These are phyloP conservation scores for Cyanoramphus novaezelandiae DNA, from an alignment of 2,113 vertebrate species.

Conservation along the genomic window DNA sequence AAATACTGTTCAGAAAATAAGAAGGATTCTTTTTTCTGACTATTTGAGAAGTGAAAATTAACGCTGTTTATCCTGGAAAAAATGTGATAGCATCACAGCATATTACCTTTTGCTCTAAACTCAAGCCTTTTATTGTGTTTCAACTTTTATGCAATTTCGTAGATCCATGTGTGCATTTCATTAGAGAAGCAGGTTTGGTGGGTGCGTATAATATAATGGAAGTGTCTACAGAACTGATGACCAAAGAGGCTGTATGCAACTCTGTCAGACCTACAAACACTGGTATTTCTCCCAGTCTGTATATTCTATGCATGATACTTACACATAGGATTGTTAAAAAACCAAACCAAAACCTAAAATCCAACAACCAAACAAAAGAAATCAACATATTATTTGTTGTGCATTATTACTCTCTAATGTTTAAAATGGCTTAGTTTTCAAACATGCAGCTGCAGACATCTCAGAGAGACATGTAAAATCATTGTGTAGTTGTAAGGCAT, in stretches of 20 bases:
- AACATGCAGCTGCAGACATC: not conserved
- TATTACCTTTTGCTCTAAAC: not conserved
- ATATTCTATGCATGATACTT: not conserved
- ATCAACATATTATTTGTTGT: not conserved
- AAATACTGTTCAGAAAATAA: constrained; percentile 7
- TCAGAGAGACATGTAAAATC: rapidly evolving
- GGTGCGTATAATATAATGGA: not conserved
- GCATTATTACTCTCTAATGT: not conserved
- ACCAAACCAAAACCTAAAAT: not conserved
- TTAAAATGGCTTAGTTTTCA: not conserved
- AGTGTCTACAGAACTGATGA: not conserved
- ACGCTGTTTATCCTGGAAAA: not conserved
- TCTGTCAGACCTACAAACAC: not conserved
- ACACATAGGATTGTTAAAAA: not conserved
- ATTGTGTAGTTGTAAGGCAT: not conserved
- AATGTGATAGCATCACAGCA: not conserved
- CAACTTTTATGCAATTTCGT: not conserved
- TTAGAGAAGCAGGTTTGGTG: not conserved
- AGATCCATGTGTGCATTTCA: rapidly evolving
- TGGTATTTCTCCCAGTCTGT: not conserved
- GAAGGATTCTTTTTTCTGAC: not conserved
- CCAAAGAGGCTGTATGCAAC: not conserved
- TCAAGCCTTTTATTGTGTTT: not conserved
- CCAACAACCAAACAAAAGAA: not conserved
- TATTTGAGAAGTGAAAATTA: constrained; percentile 24